A percentile compares a stretch with the other conserved stretches of the same genome.
Conservation (phyloP, 2,797 vertebrate genomes). For the Arnoldichthys spilopterus region DNA sequence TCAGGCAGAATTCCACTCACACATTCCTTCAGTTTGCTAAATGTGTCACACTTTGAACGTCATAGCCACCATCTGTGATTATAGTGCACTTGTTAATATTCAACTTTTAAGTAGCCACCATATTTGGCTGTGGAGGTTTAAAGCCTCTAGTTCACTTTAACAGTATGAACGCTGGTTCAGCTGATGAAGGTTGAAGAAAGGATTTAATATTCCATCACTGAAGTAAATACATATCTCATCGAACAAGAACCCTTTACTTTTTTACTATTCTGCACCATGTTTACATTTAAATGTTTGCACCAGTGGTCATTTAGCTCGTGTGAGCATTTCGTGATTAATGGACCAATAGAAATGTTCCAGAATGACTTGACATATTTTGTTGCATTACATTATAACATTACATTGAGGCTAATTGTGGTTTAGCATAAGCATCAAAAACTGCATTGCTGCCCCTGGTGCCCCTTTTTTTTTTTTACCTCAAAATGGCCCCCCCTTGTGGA, state of each 20-base stretch:
- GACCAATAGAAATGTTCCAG: no score
- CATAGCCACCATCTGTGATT: background rate
- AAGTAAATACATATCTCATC: background rate
- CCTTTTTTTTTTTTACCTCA: no score
- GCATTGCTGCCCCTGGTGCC: no score
- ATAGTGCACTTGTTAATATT: background rate
- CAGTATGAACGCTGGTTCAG: background rate
- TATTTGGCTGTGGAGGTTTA: background rate
- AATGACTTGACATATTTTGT: no score
- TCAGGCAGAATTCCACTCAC: conserved; percentile 29
- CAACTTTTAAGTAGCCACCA: background rate
- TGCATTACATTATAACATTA: no score
- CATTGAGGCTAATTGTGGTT: no score
- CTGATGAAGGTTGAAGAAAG: background rate
- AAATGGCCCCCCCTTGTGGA: no score
- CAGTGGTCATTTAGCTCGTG: no score
- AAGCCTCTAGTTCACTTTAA: background rate
- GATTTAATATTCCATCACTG: background rate
- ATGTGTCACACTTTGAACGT: background rate
- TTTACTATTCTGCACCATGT: no score
- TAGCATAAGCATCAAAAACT: no score
- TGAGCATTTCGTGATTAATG: background rate
- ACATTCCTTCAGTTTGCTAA: conserved; percentile 1
- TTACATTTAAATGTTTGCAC: no score
- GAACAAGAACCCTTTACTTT: background rate